Conservation (phyloP, 2,797 vertebrate genomes). For the Sebastes elongatus region DNA sequence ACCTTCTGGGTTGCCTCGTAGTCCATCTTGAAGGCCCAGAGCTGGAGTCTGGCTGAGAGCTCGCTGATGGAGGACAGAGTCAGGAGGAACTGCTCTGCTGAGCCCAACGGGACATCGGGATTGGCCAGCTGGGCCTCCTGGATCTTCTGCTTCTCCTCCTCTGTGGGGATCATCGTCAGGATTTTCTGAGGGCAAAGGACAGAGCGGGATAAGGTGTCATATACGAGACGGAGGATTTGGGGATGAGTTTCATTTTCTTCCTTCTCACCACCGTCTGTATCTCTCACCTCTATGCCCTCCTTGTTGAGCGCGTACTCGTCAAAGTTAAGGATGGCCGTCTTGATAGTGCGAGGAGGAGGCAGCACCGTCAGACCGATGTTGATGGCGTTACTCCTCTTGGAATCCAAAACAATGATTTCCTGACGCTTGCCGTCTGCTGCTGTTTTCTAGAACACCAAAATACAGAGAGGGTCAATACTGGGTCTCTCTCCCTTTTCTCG, state of each 20-base stretch:
- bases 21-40: conserved; percentile 98
- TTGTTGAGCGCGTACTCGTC: conserved; percentile 97
- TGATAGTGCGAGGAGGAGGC: conserved; percentile 92
- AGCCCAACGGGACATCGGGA: conserved; percentile 91
- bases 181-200: conserved; percentile 86
- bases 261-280: conserved; percentile 71
- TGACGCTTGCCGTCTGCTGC: conserved; percentile 93
- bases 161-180: conserved; percentile 94
- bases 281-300: conserved; percentile 94
- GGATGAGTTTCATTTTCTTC: conserved; percentile 68
- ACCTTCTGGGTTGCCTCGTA: conserved; percentile 96
- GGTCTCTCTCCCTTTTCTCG: neutral
- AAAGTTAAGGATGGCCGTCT: conserved; percentile 93
- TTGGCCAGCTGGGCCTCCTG: conserved; percentile 94
- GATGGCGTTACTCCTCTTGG: conserved; percentile 97
- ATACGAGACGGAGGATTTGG: neutral
- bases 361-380: conserved; percentile 97
- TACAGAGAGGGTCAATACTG: neutral
- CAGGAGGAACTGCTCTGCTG: conserved; percentile 95
- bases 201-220: neutral
- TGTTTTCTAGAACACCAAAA: conserved; percentile 84
- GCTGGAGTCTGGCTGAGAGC: conserved; percentile 89
- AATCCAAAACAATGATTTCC: conserved; percentile 94
- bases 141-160: conserved; percentile 98
- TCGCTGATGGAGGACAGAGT: conserved; percentile 92